phyloP scores from a whole-genome alignment of 92 coral and sea anemone species.

The Hydrozoanthus gracilis region DNA sequence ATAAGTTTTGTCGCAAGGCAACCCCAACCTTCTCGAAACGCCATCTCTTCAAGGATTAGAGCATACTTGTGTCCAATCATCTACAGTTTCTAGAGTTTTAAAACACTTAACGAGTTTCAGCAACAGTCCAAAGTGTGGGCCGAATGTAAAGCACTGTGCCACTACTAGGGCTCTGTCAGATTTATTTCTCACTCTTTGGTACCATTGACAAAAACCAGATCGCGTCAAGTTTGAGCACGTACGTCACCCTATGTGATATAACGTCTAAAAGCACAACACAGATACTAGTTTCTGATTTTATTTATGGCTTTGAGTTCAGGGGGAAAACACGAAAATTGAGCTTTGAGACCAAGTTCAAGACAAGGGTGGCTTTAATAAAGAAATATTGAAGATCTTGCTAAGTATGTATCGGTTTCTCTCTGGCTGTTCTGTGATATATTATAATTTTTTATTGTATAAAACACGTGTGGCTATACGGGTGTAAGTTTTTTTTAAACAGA shows the following conservation, averaged over 20 bases:
- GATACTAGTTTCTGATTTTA: neutral
- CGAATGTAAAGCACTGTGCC: neutral
- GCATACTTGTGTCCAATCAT: no score
- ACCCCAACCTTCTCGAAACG: no score
- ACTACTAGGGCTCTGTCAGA: neutral
- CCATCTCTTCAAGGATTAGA: no score
- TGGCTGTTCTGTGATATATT: no score
- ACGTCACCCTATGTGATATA: neutral
- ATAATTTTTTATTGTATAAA: no score
- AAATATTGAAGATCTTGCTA: neutral
- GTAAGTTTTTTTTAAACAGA: no score
- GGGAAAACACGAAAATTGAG: neutral
- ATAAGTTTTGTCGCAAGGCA: no score
- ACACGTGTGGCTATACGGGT: no score
- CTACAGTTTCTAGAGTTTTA: neutral
- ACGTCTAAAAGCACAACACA: neutral
- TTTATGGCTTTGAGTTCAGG: constrained; percentile 1
- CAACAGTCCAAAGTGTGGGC: neutral
- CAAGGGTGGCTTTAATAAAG: no score
- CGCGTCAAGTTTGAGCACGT: neutral
- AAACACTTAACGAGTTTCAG: neutral
- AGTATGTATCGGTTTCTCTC: neutral
- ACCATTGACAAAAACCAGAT: constrained; percentile 4
- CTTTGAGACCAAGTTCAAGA: no score
- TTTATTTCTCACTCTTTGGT: neutral